Evolutionary conservation across 2,113 vertebrate genomes (phyloP).

Genomic region (Plestiodon gilberti): DNA sequence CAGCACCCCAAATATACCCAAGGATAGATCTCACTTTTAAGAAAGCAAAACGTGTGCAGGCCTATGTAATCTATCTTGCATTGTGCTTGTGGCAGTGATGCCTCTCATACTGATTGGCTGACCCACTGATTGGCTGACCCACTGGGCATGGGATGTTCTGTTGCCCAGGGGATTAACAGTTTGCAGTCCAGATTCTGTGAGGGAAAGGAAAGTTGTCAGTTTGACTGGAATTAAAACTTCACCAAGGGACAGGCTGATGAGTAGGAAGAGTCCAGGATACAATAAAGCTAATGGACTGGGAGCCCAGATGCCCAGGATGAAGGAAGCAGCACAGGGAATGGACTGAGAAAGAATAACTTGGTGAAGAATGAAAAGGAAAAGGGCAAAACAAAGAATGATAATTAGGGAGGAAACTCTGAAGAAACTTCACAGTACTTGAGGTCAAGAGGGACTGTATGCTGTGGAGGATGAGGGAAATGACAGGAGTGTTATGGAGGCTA

Average conservation of each 20-base stretch:
- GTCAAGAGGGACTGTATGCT: background rate
- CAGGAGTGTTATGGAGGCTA: background rate
- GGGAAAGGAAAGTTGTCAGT: background rate
- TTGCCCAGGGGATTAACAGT: background rate
- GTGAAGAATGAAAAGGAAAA: background rate
- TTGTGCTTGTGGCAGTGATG: background rate
- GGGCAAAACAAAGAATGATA: background rate
- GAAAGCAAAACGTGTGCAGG: no score
- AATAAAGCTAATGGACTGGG: background rate
- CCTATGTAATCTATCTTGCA: background rate
- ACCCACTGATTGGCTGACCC: no score
- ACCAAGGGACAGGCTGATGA: background rate
- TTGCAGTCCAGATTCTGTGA: background rate
- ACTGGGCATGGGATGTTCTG: background rate
- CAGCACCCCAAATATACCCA: no score
- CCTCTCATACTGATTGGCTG: background rate
- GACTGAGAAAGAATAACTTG: background rate
- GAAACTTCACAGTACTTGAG: background rate
- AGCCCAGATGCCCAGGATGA: background rate
- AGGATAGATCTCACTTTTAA: no score
- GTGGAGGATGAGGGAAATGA: background rate
- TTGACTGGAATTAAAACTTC: background rate
- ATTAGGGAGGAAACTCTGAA: background rate
- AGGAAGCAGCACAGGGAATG: background rate
- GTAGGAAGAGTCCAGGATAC: background rate